Evolutionary conservation across 2,113 vertebrate species (phyloP), one percentile per base, ranked within the genome.

Genomic region (Lipophrys pholis): DNA sequence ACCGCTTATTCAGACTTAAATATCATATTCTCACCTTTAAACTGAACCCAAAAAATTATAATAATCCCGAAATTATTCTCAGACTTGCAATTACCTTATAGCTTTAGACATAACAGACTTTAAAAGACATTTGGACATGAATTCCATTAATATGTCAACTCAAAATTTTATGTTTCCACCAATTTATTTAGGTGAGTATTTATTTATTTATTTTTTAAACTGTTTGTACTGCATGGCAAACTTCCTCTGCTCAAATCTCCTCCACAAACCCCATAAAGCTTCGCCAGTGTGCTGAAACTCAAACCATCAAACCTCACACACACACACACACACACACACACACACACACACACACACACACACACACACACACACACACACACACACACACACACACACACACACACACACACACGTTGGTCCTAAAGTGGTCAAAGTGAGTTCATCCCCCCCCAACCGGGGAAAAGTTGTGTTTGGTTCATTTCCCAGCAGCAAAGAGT

Each of bases 381-480:
- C 43, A 38, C 1, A 12, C 43, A 38, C 1, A 12, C 43, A 38
- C 1, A 12, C 43, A 38, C 1, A 12, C 43, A 38, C 1, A 12
- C 43, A 38, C 1, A 12, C 43, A 38, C 2, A 30, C 21, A 4
- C 21, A 12, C 43, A 38, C 1, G 6, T 69, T 69, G 53, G 59
- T 71, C 9, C 39, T 0, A 8, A 59, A 14, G 14, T 3, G 5
- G n/a, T 7, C 8, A 11, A 53, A 46, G 64, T 63, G 52, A 69
- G n/a, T n/a, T n/a, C n/a, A n/a, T n/a, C n/a, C 21, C 30, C 59
- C 41, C 11, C 17, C 39, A 43, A 14, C 5, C 5, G 11, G 45
- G 52, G 17, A n/a, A 21, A 35, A 48, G 17, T 51, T 55, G 40
- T 7, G 11, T 65, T 70, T 56, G 15, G 49, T 60, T 60, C 1